phyloP scores from a whole-genome alignment of 2,113 vertebrate genomes.

The Thunnus maccoyii region DNA sequence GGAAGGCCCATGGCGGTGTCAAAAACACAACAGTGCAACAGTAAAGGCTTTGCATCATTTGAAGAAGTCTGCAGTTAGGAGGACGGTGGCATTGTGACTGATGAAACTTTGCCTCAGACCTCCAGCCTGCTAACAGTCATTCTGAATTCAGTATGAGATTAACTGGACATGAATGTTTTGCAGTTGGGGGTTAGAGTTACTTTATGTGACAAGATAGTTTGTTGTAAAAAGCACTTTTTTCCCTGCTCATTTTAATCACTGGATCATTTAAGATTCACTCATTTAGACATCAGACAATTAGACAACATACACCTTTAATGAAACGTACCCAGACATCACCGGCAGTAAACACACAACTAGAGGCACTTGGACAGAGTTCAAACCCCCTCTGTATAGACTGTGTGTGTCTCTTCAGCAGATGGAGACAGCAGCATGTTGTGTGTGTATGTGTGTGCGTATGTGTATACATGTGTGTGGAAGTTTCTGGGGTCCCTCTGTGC shows the following conservation, averaged over 20 bases:
- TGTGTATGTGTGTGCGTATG: slow-evolving; percentile 8
- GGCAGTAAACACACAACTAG: slow-evolving; percentile 51
- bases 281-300: background rate
- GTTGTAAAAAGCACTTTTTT: background rate
- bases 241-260: background rate
- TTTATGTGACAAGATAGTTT: background rate
- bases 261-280: background rate
- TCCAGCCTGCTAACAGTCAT: background rate
- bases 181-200: background rate
- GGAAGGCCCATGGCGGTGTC: slow-evolving; percentile 6
- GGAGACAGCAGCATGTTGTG: slow-evolving; percentile 30
- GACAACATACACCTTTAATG: slow-evolving; percentile 22
- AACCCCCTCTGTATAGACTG: slow-evolving; percentile 10
- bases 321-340: slow-evolving; percentile 36
- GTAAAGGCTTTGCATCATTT: slow-evolving; percentile 13
- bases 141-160: background rate
- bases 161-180: background rate
- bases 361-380: slow-evolving; percentile 49
- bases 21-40: slow-evolving; percentile 1
- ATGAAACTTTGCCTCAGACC: background rate
- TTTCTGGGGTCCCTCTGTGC: slow-evolving; percentile 26
- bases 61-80: background rate
- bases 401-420: slow-evolving; percentile 34
- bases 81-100: slow-evolving; percentile 6
- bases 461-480: slow-evolving; percentile 2